Evolutionary conservation across 2,888 invertebrate genomes (phyloP), one percentile per base, ranked within the genome.

Genomic region (Quadriops clusia): DNA sequence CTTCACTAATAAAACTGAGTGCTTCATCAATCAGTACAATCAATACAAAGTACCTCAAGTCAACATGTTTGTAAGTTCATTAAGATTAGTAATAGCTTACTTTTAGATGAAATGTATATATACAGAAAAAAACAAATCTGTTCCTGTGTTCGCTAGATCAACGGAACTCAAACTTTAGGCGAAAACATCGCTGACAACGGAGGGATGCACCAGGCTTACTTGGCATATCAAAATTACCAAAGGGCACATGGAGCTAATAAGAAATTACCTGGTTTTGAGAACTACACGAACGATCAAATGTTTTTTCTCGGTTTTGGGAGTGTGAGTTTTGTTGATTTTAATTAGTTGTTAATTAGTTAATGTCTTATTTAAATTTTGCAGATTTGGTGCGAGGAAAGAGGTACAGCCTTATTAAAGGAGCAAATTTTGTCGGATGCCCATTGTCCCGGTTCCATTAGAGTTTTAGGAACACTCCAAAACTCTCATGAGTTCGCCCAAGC

Each of bases 141-240:
- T n/a, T n/a, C n/a, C n/a, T n/a, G 8, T 30, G 11, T 11, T 13
- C 7, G 14, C 3, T 12, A 84, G 77, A 67, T 85, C 16, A 70
- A 83, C 49, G 86, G 85, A 0, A 72, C 74, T 42, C 61, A 72
- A 38, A 86, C 85, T 1, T 58, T 86, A 32, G 81, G 77, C 1
- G 85, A 86, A 59, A 86, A 86, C 46, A 77, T 86, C 37, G 85
- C 85, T 0, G 85, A 86, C 50, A 85, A 85, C 47, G 85, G 84
- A 1, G 86, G 85, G 1, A 60, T 86, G 27, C 68, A 77, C 28
- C 80, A 83, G 53, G 80, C 85, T 0, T 68, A 72, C 17, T 59
- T 67, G 21, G 85, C 83, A 0, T 74, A 84, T 43, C 65, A 67
- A 36, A 64, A 67, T 29, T 79, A 73, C 49, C 60, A 70, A 26